Evolutionary conservation across 2,113 vertebrate genomes (phyloP), one percentile per base, ranked within the genome.

Genomic region (Larimichthys crocea): DNA sequence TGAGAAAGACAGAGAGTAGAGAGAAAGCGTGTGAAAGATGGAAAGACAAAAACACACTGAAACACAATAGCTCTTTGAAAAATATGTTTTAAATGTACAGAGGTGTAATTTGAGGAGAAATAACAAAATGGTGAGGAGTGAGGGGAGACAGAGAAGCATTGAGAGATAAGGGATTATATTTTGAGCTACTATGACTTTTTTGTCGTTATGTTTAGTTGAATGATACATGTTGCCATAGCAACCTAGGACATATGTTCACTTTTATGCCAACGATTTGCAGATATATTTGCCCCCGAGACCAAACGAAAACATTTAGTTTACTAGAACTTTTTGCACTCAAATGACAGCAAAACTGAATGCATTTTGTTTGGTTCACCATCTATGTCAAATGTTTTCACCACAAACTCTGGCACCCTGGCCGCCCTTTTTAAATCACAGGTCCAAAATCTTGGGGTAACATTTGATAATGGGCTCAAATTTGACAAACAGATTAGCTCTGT

Each of bases 31-130:
- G 35, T 48, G 10, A 24, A 66, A 81, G 81, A 89, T 61, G 50
- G 64, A 82, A 73, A 81, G 65, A 83, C 70, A 79, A 65, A 83
- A 82, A 79, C 53, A 74, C 49, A 61, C 52, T 78, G 31, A 67
- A 79, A 75, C 29, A 55, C 26, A 55, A 29, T 46, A 73, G 80
- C 59, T 76, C 84, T 86, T 82, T 80, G 73, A 83, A 76, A 90
- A 83, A 80, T 81, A 56, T 83, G 73, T 65, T 83, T 79, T 78
- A 61, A 85, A 86, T 69, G 74, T 74, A 85, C 60, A 73, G 61
- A 83, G 44, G 35, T 42, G 49, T 48, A 67, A 90, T 86, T 74
- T 84, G 68, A 66, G 59, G 79, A 84, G 66, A 79, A 78, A 80
- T 53, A 71, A 83, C 78, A 83, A 87, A 87, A 56, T 20, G 22